Percentiles rank a stretch among this genome's conserved stretches.
Conservation (phyloP, 2,113 vertebrate genomes). For the Poeciliopsis occidentalis region DNA sequence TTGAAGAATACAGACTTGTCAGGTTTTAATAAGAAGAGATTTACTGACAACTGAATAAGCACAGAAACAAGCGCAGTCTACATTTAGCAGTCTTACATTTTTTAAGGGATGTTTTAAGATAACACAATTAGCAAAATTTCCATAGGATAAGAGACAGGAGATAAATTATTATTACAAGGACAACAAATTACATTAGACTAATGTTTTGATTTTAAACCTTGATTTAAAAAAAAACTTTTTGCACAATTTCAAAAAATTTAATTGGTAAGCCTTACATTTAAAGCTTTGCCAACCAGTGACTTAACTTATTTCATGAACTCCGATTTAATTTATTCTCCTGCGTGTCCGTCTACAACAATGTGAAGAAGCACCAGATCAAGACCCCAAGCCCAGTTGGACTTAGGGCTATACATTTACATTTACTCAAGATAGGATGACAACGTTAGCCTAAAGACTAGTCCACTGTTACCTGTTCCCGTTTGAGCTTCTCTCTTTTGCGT, state of each 20-base stretch:
- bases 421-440: neutral
- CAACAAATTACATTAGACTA: neutral
- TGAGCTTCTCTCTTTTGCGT: constrained; percentile 96
- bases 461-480: constrained; percentile 90
- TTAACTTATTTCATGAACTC: neutral
- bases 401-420: neutral
- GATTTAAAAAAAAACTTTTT: neutral
- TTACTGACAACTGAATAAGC: no score
- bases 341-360: no score
- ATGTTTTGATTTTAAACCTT: neutral
- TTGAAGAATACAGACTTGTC: neutral
- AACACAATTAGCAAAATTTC: neutral
- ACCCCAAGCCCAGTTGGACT: neutral
- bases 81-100: no score
- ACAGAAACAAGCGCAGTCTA: neutral
- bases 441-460: neutral
- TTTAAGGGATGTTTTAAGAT: no score
- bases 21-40: no score
- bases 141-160: neutral
- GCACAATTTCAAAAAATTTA: neutral
- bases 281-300: neutral
- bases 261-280: neutral
- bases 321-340: neutral
- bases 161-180: neutral
- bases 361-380: neutral